Evolutionary conservation across 2,797 vertebrate genomes (phyloP).

Genomic region (Cyclura pinguis): DNA sequence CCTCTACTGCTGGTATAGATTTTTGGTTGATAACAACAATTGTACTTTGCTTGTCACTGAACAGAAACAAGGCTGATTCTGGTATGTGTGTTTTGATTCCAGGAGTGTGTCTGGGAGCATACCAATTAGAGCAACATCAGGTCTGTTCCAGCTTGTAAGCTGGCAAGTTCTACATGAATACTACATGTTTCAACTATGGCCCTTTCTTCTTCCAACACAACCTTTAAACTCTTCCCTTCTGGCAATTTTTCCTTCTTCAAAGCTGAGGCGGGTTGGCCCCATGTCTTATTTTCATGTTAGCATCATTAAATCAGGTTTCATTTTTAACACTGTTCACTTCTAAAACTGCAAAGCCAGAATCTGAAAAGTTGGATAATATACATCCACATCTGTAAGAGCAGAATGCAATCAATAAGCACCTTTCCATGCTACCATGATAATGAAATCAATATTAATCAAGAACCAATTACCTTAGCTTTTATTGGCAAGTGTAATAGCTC

Average conservation of each 20-base stretch:
- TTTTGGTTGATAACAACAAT: background rate
- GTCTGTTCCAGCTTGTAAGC: background rate
- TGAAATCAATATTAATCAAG: constrained; percentile 52
- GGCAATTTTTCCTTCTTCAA: background rate
- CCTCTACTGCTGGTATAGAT: background rate
- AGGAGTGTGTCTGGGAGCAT: background rate
- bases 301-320: constrained; percentile 27
- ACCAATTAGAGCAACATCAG: background rate
- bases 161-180: background rate
- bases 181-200: background rate
- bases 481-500: constrained; percentile 40
- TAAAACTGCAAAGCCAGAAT: constrained; percentile 4
- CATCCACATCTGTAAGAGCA: constrained; percentile 6
- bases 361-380: constrained; percentile 32
- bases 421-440: constrained; percentile 39
- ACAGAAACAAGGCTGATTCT: background rate
- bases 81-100: background rate
- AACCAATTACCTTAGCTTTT: constrained; percentile 47
- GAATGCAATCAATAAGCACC: constrained; percentile 39
- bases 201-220: background rate
- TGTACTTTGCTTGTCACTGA: background rate
- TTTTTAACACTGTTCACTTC: constrained; percentile 11
- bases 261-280: background rate
- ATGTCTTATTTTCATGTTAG: constrained; percentile 24
- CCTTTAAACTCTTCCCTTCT: constrained; percentile 4